Evolutionary conservation across 2,797 vertebrate genomes (phyloP).

Genomic region (Cossypha dichroa): DNA sequence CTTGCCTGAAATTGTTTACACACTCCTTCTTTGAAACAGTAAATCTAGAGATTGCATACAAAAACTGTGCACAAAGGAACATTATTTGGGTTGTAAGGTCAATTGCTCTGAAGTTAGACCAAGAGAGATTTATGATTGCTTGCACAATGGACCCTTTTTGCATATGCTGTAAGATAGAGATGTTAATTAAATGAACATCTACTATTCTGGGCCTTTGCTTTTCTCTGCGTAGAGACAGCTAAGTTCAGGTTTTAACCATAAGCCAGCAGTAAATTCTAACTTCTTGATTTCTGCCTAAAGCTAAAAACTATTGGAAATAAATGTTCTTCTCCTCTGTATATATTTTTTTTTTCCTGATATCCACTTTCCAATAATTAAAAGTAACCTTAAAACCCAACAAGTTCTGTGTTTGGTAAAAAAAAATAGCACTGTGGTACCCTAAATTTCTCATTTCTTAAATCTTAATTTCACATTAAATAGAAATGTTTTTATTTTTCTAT

Average conservation of each 20-base stretch:
- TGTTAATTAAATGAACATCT: constrained; percentile 3
- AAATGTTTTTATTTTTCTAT: neutral
- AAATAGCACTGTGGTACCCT: neutral
- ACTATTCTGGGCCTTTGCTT: neutral
- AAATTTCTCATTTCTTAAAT: neutral
- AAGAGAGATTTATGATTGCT: constrained; percentile 5
- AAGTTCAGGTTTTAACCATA: neutral
- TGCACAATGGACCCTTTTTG: neutral
- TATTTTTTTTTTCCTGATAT: neutral
- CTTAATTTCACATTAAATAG: neutral
- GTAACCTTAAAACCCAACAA: accelerated
- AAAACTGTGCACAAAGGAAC: neutral
- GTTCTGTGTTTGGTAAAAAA: neutral
- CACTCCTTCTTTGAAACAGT: neutral
- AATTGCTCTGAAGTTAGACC: constrained; percentile 16
- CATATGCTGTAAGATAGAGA: neutral
- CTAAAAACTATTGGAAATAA: neutral
- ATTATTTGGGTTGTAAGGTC: constrained; percentile 28
- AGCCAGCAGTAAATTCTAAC: neutral
- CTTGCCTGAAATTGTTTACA: constrained; percentile 1
- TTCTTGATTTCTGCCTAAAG: neutral
- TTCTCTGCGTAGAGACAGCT: neutral
- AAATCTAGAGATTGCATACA: constrained; percentile 11
- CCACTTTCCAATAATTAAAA: neutral
- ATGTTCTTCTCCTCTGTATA: neutral